These are phyloP conservation scores for Argya squamiceps DNA, from an alignment of 2,797 vertebrate species.

Conservation along the genomic window DNA sequence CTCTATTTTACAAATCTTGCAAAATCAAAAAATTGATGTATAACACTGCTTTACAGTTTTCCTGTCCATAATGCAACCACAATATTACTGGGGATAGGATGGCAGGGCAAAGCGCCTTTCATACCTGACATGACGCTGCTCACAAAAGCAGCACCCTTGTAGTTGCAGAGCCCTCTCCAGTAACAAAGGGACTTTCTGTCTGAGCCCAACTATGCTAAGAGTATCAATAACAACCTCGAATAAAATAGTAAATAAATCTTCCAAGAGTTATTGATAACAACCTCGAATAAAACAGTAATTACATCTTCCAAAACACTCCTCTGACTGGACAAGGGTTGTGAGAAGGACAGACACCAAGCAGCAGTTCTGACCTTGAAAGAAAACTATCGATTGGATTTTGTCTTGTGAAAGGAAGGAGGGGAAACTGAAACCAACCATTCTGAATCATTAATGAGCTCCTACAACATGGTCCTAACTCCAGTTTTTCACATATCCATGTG, in stretches of 20 bases:
- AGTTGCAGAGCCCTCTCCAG: not conserved
- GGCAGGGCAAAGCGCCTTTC: not conserved
- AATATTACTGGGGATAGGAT: not conserved
- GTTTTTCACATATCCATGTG: not conserved
- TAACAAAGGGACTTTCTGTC: not conserved
- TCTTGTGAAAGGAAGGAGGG: constrained; percentile 76
- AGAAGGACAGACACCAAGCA: constrained; percentile 58
- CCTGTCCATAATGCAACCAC: not conserved
- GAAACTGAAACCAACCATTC: constrained; percentile 85
- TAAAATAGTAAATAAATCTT: constrained; percentile 23
- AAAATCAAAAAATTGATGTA: not conserved
- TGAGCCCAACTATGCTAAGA: not conserved
- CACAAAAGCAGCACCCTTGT: not conserved
- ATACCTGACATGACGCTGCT: not conserved
- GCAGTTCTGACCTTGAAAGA: constrained; percentile 88
- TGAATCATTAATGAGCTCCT: constrained; percentile 90
- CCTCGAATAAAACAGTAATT: not conserved
- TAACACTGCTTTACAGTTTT: not conserved
- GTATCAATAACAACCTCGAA: not conserved
- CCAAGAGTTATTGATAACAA: not conserved
- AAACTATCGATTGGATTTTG: constrained; percentile 83
- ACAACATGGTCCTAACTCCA: constrained; percentile 33
- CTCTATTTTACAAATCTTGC: not conserved
- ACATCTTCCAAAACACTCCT: constrained; percentile 7
- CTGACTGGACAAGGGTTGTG: not conserved